These are phyloP conservation scores for Berghia stephanieae DNA, from an alignment of 1,140 invertebrate genomes.

Conservation along the genomic window DNA sequence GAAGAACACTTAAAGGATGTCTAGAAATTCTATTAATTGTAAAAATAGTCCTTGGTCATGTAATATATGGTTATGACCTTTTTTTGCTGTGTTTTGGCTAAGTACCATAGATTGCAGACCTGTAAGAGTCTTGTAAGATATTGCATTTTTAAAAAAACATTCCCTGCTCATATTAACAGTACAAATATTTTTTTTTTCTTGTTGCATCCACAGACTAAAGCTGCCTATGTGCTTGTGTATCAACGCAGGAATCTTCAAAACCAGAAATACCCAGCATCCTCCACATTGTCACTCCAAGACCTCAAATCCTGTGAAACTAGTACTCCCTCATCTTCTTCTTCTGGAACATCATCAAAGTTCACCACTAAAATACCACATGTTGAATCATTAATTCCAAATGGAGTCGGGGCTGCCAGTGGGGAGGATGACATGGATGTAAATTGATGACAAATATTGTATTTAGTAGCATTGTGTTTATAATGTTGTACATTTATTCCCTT, in stretches of 20 bases:
- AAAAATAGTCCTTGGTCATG: no score
- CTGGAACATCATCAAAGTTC: neutral
- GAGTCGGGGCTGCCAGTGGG: conserved; percentile 22
- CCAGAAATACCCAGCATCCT: neutral
- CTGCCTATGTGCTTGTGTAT: conserved; percentile 70
- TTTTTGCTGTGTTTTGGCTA: no score
- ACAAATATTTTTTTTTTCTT: neutral
- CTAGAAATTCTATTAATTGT: no score
- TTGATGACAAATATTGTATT: conserved; percentile 24
- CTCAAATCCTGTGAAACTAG: neutral
- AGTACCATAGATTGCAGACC: no score
- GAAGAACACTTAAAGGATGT: no score
- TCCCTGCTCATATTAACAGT: neutral
- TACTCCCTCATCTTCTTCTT: neutral
- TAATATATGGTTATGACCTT: no score
- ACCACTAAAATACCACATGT: conserved; percentile 15
- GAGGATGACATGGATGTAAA: conserved; percentile 43
- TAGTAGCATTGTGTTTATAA: no score
- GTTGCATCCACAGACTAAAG: conserved; percentile 64
- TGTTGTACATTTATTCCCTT: no score
- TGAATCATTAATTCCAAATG: conserved; percentile 27
- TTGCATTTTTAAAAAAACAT: neutral
- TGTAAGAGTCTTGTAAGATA: no score
- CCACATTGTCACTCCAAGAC: neutral
- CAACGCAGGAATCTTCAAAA: conserved; percentile 41